phyloP scores from a whole-genome alignment of 2,797 vertebrate species.

The Calcarius lapponicus region DNA sequence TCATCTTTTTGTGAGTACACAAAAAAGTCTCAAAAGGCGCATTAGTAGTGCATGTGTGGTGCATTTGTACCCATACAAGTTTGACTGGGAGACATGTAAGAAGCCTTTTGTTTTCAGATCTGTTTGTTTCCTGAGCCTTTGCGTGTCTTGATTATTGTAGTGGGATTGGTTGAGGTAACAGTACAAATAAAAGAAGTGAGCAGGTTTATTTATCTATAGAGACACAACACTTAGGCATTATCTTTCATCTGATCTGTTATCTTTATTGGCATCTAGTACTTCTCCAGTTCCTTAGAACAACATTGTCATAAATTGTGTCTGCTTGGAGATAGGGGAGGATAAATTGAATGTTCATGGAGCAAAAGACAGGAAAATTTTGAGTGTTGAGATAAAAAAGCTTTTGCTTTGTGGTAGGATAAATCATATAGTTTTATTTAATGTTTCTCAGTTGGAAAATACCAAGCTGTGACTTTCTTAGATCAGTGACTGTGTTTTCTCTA shows the following conservation, averaged over 20 bases:
- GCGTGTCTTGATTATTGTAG: conserved; percentile 46
- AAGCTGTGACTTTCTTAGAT: not conserved
- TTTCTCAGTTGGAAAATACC: not conserved
- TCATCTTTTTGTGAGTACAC: fast-evolving
- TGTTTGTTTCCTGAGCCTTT: not conserved
- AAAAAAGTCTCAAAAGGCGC: not conserved
- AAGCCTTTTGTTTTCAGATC: not conserved
- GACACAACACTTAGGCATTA: conserved; percentile 58
- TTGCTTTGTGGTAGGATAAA: not conserved
- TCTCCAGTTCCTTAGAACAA: conserved; percentile 61
- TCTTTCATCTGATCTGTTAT: conserved; percentile 66
- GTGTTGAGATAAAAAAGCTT: not conserved
- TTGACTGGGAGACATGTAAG: not conserved
- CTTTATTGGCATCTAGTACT: conserved; percentile 71
- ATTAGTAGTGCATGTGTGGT: not conserved
- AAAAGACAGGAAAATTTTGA: not conserved
- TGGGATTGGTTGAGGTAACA: conserved; percentile 60
- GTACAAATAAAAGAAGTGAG: conserved; percentile 58
- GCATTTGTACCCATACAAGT: fast-evolving
- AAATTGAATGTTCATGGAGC: not conserved
- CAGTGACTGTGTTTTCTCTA: not conserved
- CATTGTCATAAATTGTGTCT: conserved; percentile 56
- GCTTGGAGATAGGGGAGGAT: conserved; percentile 4
- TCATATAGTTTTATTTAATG: not conserved
- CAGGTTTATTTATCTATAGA: conserved; percentile 67